Evolutionary conservation across 2,797 vertebrate genomes (phyloP).

Genomic region (Diglossa cyanea): DNA sequence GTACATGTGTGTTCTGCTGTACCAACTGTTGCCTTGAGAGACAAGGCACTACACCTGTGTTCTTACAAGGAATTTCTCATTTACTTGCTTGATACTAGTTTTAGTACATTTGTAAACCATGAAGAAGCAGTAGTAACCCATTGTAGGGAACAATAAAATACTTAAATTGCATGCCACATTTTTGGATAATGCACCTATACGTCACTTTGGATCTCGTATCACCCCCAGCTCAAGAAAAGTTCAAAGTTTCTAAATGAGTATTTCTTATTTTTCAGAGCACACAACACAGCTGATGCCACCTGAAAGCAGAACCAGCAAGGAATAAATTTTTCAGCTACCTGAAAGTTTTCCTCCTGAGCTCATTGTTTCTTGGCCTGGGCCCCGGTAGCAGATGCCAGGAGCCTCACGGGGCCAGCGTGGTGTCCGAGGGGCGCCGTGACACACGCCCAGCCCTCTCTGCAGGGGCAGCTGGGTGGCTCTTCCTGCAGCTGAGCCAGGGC

Average conservation of each 20-base stretch:
- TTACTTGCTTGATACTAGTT: neutral
- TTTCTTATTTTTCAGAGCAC: neutral
- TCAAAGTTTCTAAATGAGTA: neutral
- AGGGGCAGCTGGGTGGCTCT: neutral
- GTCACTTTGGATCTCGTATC: neutral
- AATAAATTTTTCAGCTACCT: neutral
- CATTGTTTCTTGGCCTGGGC: slow-evolving; percentile 11
- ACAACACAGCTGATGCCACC: neutral
- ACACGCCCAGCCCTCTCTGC: neutral
- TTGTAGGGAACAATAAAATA: neutral
- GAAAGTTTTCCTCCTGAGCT: neutral
- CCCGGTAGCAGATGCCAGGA: neutral
- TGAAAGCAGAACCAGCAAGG: neutral
- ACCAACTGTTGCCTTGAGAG: neutral
- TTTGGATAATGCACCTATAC: neutral
- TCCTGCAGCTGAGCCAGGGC: neutral
- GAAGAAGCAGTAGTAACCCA: neutral
- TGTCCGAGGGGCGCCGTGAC: neutral
- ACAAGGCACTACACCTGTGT: neutral
- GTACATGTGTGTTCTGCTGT: neutral
- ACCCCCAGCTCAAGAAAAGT: neutral
- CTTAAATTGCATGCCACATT: neutral
- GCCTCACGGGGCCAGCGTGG: accelerated
- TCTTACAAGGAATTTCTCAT: neutral
- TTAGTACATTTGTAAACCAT: neutral